Conservation (phyloP, 35 echinoderm and acorn worm genomes). For the Ptychodera flava region DNA sequence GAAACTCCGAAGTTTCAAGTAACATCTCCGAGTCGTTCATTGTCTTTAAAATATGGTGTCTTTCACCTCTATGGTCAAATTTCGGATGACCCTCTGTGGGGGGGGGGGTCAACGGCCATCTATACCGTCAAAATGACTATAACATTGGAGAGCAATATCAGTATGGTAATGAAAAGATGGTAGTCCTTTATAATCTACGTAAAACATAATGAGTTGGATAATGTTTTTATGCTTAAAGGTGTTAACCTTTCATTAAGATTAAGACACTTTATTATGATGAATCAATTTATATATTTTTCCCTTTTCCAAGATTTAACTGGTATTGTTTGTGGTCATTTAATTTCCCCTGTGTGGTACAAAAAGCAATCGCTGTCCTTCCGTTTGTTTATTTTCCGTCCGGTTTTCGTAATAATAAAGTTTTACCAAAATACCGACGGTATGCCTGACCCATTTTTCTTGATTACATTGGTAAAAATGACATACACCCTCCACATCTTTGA, state of each 20-base stretch:
- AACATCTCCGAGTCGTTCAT: too few species aligned
- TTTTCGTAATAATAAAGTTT: too few species aligned
- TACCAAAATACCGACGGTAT: constrained; percentile 19
- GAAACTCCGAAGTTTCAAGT: too few species aligned
- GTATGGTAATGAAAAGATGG: neutral
- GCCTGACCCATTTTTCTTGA: constrained; percentile 22
- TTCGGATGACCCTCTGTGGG: neutral
- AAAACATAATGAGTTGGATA: too few species aligned
- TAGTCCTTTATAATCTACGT: constrained; percentile 1
- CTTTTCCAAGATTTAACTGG: too few species aligned
- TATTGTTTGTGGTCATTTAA: too few species aligned
- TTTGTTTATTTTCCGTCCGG: neutral
- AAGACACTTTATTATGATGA: too few species aligned
- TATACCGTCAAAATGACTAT: neutral
- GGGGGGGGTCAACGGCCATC: neutral
- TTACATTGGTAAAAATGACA: constrained; percentile 40
- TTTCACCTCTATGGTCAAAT: neutral
- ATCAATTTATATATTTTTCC: too few species aligned
- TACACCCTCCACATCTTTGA: constrained; percentile 39
- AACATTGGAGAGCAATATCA: neutral
- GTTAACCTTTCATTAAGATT: too few species aligned
- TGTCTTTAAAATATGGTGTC: too few species aligned
- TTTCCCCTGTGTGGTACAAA: too few species aligned
- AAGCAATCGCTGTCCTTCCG: neutral
- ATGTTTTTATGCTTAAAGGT: too few species aligned